These are phyloP conservation scores for Galerucella pusilla DNA, from an alignment of 2,888 invertebrate species.

Conservation along the genomic window DNA sequence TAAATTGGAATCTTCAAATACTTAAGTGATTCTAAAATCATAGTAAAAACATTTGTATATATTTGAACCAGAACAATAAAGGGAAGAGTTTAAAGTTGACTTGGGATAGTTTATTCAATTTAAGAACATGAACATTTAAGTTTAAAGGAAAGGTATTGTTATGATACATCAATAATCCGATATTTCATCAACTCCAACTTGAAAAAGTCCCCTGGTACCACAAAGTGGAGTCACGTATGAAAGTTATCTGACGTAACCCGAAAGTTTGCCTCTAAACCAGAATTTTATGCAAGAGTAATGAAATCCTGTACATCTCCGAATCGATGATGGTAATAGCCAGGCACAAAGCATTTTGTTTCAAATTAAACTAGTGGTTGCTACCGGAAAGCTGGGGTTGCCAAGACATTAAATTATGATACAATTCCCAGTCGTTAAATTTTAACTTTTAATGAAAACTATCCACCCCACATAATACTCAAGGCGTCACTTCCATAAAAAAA, in stretches of 20 bases:
- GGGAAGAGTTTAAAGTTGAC: background rate
- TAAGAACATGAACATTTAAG: background rate
- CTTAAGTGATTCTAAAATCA: no score
- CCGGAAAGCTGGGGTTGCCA: background rate
- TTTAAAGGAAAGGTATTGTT: background rate
- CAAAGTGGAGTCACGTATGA: conserved; percentile 29
- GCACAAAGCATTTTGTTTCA: conserved; percentile 18
- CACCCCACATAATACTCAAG: no score
- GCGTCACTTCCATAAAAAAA: no score
- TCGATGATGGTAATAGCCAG: conserved; percentile 18
- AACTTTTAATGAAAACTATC: background rate
- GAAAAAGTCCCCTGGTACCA: conserved; percentile 1
- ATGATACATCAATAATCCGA: background rate
- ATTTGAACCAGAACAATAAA: background rate
- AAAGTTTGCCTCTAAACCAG: conserved; percentile 27
- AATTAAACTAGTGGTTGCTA: conserved; percentile 16
- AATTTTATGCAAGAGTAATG: conserved; percentile 33
- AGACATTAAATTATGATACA: conserved; percentile 5
- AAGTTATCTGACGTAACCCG: conserved; percentile 31
- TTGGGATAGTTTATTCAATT: no score
- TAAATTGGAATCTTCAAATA: no score
- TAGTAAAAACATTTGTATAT: background rate
- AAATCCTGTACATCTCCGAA: conserved; percentile 25
- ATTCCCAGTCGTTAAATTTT: background rate
- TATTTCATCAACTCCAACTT: background rate